A percentile compares a stretch with the other conserved stretches of the same genome.
These are phyloP conservation scores for Lasioglossum zephyrum DNA, from an alignment of 2,888 invertebrate species.

Conservation along the genomic window DNA sequence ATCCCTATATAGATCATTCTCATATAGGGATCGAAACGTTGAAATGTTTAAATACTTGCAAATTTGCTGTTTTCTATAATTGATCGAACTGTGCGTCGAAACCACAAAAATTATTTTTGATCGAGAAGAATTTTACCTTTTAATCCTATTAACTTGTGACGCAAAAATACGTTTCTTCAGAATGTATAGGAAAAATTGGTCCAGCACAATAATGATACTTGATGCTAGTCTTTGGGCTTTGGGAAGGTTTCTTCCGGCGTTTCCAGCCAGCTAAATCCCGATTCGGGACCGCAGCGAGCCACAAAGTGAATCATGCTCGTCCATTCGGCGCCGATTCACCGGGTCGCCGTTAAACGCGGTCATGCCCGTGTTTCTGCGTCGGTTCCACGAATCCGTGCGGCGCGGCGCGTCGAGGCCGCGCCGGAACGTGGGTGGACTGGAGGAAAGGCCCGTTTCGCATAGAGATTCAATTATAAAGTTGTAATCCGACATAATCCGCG, in stretches of 20 bases:
- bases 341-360: conserved; percentile 37
- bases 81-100: too few relatives aligned
- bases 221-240: background rate
- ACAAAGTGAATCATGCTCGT: conserved; percentile 36
- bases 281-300: conserved; percentile 4
- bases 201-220: background rate
- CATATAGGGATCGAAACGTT: too few relatives aligned
- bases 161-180: background rate
- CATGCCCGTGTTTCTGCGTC: conserved; percentile 42
- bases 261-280: background rate
- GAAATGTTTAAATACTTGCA: too few relatives aligned
- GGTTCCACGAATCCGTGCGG: conserved; percentile 54
- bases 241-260: background rate
- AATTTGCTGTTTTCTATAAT: too few relatives aligned
- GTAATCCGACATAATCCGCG: conserved; percentile 80
- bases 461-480: conserved; percentile 80
- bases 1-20: too few relatives aligned
- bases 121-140: too few relatives aligned
- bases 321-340: conserved; percentile 35
- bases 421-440: conserved; percentile 62
- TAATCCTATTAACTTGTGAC: background rate
- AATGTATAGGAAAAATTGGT: background rate
- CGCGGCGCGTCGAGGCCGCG: conserved; percentile 28
- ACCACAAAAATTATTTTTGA: too few relatives aligned
- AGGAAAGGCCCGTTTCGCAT: conserved; percentile 69